Base-by-base conservation (phyloP, 2,797 vertebrate genomes). In the Coreius guichenoti region DNA sequence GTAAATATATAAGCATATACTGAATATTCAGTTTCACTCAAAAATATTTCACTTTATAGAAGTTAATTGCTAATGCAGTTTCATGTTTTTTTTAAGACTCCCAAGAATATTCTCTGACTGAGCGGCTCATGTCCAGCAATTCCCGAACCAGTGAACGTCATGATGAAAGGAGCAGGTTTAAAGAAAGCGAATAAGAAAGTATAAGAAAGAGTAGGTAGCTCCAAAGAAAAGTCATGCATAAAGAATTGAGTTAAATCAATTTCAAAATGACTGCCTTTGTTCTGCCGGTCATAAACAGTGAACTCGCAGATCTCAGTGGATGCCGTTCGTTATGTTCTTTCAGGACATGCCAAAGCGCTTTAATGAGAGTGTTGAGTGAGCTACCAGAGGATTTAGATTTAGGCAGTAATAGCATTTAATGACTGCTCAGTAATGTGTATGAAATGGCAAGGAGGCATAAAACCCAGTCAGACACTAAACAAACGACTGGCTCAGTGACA, bases 281-380 rank as follows among this genome's bases (percentile, higher is more conserved):
- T 85, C 77, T 61, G 68, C 69, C 31, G 68, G 56, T 85, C 39
- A 80, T 85, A 85, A 85, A 85, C 58, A 80, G 67, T 74, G 84
- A 65, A 85, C 39, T 73, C 43, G 21, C 29, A 58, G 67, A 78
- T 78, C 75, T 79, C 83, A 72, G 39, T 26, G 56, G 31, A 80
- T 51, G 54, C 39, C 39, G 26, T 49, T 85, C 63, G 54, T 85
- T 85, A 72, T 85, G 77, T 85, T 85, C 68, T 80, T 85, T 85
- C 76, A 73, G 84, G 77, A 85, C 77, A 80, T 80, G 84, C 84
- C 84, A 85, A 85, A 79, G 51, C 23, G 76, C 58, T 61, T 80
- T 85, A 85, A 85, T 85, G 84, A 85, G 84, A 85, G 77, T 80
- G 84, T 85, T 85, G 84, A 85, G 84, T 85, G 77, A 85, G 77